Percentiles rank a stretch among this genome's conserved stretches.
Evolutionary conservation across 2,113 vertebrate species (phyloP).

Genomic region (Mustela lutreola): DNA sequence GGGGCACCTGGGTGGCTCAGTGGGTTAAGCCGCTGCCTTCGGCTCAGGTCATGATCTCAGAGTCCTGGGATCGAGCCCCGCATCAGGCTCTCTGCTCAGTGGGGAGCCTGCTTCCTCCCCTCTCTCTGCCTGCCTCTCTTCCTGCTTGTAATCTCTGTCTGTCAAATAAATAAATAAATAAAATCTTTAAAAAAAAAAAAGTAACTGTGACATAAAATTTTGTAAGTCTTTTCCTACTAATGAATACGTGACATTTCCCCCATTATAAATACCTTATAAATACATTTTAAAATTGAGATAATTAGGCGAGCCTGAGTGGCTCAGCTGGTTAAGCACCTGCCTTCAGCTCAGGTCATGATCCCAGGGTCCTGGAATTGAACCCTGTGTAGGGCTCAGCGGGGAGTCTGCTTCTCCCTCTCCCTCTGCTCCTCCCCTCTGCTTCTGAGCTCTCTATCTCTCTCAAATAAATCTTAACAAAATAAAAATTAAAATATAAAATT

Average conservation of each 20-base stretch:
- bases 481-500: background rate
- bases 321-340: background rate
- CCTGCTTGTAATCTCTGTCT: too few relatives aligned
- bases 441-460: background rate
- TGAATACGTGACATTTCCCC: background rate
- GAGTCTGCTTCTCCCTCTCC: background rate
- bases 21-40: too few relatives aligned
- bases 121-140: too few relatives aligned
- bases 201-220: conserved; percentile 21
- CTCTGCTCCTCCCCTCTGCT: background rate
- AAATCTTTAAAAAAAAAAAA: background rate
- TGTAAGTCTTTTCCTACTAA: background rate
- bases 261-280: background rate
- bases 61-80: too few relatives aligned
- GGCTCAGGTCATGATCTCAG: too few relatives aligned
- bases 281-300: background rate
- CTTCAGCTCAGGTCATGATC: background rate
- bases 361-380: background rate
- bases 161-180: too few relatives aligned
- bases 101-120: too few relatives aligned
- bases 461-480: background rate
- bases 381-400: background rate
- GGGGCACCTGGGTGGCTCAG: background rate
- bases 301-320: background rate
- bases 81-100: too few relatives aligned